These are phyloP conservation scores for Lycodopsis pacificus DNA, from an alignment of 2,797 vertebrate genomes.

Conservation along the genomic window DNA sequence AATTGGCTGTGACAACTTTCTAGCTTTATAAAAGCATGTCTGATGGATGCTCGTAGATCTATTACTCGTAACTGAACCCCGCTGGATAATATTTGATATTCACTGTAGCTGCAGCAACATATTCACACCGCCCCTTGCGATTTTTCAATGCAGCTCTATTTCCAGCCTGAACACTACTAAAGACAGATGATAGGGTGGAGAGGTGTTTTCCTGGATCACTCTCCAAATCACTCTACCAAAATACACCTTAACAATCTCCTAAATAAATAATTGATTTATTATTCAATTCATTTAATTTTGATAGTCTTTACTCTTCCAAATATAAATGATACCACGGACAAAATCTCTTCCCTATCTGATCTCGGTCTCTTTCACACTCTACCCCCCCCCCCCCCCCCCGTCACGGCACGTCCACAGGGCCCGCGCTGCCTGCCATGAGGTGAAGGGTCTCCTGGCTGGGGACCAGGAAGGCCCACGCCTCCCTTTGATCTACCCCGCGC, in stretches of 20 bases:
- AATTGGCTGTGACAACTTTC: neutral
- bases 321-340: slow-evolving; percentile 5
- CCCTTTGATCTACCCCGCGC: slow-evolving; percentile 65
- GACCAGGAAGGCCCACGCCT: slow-evolving; percentile 68
- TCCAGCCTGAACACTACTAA: neutral
- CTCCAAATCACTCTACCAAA: too few relatives aligned
- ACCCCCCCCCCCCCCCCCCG: slow-evolving; percentile 19
- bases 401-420: slow-evolving; percentile 75
- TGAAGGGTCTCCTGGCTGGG: slow-evolving; percentile 74
- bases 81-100: neutral
- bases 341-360: neutral
- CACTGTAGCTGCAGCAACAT: neutral
- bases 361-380: neutral
- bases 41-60: neutral
- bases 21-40: neutral
- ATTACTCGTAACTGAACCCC: neutral
- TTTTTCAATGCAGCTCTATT: neutral
- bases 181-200: neutral
- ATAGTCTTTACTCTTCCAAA: neutral
- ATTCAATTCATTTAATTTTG: neutral
- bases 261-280: neutral
- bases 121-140: neutral
- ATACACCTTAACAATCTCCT: neutral
- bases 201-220: neutral
- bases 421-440: slow-evolving; percentile 51